Percentiles rank a stretch among this genome's conserved stretches.
Evolutionary conservation across 2,113 vertebrate species (phyloP).

Genomic region (Aplodontia rufa): DNA sequence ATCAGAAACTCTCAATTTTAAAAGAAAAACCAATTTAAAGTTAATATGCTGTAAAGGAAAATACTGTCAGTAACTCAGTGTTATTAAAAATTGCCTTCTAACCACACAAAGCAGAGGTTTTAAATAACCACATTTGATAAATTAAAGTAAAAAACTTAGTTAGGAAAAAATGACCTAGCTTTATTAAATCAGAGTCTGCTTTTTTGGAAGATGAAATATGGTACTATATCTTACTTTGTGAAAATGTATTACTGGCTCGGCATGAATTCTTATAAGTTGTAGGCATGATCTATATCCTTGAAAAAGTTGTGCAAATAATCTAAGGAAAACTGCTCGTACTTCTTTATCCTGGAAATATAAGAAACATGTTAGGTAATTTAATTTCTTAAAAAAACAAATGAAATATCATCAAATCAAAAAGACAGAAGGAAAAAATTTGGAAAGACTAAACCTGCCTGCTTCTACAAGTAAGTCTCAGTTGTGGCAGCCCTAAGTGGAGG

Average conservation of each 20-base stretch:
- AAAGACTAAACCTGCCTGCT: background rate
- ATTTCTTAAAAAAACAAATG: constrained; percentile 51
- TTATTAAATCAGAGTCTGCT: constrained; percentile 12
- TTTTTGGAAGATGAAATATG: constrained; percentile 35
- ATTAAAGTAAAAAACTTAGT: constrained; percentile 16
- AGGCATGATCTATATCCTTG: constrained; percentile 98
- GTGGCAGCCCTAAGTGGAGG: background rate
- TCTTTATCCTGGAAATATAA: constrained; percentile 94
- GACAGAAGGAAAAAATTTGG: background rate
- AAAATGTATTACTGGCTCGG: constrained; percentile 98
- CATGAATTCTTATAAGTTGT: constrained; percentile 98
- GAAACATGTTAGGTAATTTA: constrained; percentile 22
- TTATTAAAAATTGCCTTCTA: constrained; percentile 38
- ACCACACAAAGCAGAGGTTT: constrained; percentile 17
- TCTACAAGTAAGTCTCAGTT: background rate
- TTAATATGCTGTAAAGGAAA: constrained; percentile 36
- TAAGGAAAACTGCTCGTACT: constrained; percentile 96
- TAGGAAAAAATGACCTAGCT: background rate
- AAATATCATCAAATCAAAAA: constrained; percentile 9
- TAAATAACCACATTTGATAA: constrained; percentile 39
- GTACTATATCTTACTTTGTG: constrained; percentile 91
- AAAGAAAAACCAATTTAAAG: constrained; percentile 45
- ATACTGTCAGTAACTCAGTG: background rate
- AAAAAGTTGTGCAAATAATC: constrained; percentile 98
- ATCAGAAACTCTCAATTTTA: constrained; percentile 47